These are phyloP conservation scores for Oncorhynchus mykiss DNA, from an alignment of 2,113 vertebrate genomes.

Conservation along the genomic window DNA sequence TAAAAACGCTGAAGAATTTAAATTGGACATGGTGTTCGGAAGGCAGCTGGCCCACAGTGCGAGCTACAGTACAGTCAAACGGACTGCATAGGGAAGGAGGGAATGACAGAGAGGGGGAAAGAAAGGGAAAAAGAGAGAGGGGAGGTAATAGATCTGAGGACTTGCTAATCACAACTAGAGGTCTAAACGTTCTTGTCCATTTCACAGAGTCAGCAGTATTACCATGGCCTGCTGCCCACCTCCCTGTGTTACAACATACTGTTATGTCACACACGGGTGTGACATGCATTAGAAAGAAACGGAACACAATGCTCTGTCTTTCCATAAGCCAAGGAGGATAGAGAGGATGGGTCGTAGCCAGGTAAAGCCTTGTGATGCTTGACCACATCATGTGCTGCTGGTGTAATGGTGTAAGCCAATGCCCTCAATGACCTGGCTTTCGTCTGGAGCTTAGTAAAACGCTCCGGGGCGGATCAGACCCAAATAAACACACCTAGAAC, in stretches of 20 bases:
- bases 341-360: neutral
- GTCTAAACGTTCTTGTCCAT: too few relatives aligned
- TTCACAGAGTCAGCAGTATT: too few relatives aligned
- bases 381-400: neutral
- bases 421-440: neutral
- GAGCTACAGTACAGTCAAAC: conserved; percentile 49
- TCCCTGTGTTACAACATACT: too few relatives aligned
- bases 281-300: too few relatives aligned
- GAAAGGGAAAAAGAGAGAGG: neutral
- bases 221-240: too few relatives aligned
- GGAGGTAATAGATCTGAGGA: neutral
- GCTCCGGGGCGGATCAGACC: neutral
- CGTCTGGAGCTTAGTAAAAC: too few relatives aligned
- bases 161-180: too few relatives aligned
- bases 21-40: conserved; percentile 73
- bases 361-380: neutral
- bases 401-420: neutral
- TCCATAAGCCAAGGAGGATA: too few relatives aligned
- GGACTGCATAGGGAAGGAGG: conserved; percentile 55
- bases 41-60: conserved; percentile 56
- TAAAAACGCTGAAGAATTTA: conserved; percentile 67
- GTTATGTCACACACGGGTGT: too few relatives aligned
- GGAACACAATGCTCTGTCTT: too few relatives aligned
- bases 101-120: conserved; percentile 51
- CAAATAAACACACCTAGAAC: neutral